Base-by-base conservation (phyloP, 1,140 invertebrate genomes). In the Pseudomyrmex pallidus region DNA sequence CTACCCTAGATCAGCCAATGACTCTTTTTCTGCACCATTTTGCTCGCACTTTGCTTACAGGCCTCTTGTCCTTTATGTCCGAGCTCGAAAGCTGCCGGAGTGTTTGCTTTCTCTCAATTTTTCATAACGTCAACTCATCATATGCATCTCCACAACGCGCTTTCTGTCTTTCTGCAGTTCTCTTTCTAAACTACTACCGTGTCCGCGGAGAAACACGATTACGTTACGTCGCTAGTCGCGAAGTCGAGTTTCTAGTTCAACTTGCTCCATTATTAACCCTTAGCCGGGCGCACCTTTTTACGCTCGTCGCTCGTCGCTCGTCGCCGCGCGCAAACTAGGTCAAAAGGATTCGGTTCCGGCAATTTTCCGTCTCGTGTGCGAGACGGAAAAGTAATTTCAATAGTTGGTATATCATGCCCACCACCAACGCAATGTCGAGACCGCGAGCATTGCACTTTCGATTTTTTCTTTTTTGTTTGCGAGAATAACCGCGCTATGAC, bases 31-130 rank as follows among this genome's bases (percentile, higher is more conserved):
- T 44, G 44, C 50, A 10, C 22, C 54, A 13, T 72, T 73, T 62
- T 64, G 15, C 25, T 63, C 17, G 25, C 35, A 35, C 35, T 72
- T 35, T 15, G 48, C 25, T 74, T 73, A 56, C 76, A 57, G 10
- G 61, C 64, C 66, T 61, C 76, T 85, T 66, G 25, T 73, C 46
- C 84, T 56, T 20, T 35, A 56, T 13, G 9, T 48, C 20, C 46
- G 44, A 13, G 56, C 46, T 22, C 57, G 25, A 52, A 84, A 72
- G 57, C 57, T 74, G 62, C 22, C 62, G 74, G 85, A 72, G 77
- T 87, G 85, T 89, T 89, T 89, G 85, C 87, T 83, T 72, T 87
- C 78, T 73, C 83, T 88, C 78, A 88, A 88, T 85, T 83, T 90
- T 88, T 89, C 78, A 90, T 87, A 83, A 89, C 17, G 76, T 57